These are phyloP conservation scores for Apotomis capreana DNA, from an alignment of 2,888 invertebrate genomes.

Conservation along the genomic window DNA sequence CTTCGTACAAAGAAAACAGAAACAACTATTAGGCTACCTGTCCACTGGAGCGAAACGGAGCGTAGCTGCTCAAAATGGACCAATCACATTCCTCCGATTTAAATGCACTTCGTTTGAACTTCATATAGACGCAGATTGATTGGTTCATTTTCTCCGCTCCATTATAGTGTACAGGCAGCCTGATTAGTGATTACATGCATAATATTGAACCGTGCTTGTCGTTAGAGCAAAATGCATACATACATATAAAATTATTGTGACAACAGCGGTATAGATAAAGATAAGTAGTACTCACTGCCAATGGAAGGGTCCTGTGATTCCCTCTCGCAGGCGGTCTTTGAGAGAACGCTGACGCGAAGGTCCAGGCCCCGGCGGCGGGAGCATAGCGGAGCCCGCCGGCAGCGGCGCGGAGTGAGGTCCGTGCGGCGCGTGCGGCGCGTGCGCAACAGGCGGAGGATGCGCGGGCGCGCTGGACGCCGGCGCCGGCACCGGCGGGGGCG, in stretches of 20 bases:
- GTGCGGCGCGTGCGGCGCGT: slow-evolving; percentile 51
- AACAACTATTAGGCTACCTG: no score
- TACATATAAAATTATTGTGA: background rate
- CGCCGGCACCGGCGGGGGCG: slow-evolving; percentile 53
- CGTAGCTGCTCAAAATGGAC: no score
- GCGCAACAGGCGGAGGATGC: slow-evolving; percentile 47
- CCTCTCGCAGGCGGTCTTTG: slow-evolving; percentile 90
- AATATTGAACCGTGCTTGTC: slow-evolving; percentile 12
- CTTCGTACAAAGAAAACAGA: no score
- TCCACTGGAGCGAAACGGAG: no score
- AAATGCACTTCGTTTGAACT: no score
- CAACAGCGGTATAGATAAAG: slow-evolving; percentile 33
- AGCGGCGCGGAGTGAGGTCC: slow-evolving; percentile 47
- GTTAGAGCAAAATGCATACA: slow-evolving; percentile 8
- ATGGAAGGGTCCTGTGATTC: slow-evolving; percentile 90
- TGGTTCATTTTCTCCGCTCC: no score
- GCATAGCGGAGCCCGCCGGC: slow-evolving; percentile 75
- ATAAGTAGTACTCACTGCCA: slow-evolving; percentile 88
- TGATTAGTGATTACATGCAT: slow-evolving; percentile 22
- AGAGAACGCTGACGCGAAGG: slow-evolving; percentile 90
- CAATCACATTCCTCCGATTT: no score
- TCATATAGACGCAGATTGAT: no score
- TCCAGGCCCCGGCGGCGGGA: slow-evolving; percentile 76
- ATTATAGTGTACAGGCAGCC: no score
- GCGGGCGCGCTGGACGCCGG: no score